Conservation (phyloP, 2,797 vertebrate species). For the Danio kyathit region DNA sequence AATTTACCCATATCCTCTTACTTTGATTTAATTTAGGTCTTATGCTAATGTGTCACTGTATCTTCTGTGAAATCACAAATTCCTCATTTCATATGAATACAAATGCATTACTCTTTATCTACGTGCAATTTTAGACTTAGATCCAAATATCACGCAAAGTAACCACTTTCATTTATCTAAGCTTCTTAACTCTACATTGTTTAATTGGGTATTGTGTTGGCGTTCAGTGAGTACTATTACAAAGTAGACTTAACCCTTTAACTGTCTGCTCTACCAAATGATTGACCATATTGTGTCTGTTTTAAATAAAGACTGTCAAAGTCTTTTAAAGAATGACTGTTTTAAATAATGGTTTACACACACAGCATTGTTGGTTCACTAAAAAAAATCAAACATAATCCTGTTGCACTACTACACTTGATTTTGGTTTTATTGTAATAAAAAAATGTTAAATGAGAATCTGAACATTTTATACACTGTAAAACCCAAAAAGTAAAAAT, state of each 20-base stretch:
- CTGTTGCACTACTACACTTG: no score
- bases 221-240: neutral
- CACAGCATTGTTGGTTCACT: no score
- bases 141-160: neutral
- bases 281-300: no score
- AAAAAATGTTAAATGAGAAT: no score
- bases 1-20: neutral
- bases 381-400: no score
- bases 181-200: neutral
- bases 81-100: neutral
- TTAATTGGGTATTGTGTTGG: neutral
- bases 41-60: constrained; percentile 15
- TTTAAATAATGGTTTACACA: no score
- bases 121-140: neutral
- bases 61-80: neutral
- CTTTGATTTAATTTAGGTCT: neutral
- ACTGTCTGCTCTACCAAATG: no score
- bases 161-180: neutral
- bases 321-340: no score
- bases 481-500: no score
- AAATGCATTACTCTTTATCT: neutral
- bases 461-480: no score
- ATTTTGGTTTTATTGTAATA: no score
- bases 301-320: no score
- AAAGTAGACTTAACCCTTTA: neutral